Conservation (phyloP, 1,140 invertebrate genomes). For the Pseudoatta argentina region DNA sequence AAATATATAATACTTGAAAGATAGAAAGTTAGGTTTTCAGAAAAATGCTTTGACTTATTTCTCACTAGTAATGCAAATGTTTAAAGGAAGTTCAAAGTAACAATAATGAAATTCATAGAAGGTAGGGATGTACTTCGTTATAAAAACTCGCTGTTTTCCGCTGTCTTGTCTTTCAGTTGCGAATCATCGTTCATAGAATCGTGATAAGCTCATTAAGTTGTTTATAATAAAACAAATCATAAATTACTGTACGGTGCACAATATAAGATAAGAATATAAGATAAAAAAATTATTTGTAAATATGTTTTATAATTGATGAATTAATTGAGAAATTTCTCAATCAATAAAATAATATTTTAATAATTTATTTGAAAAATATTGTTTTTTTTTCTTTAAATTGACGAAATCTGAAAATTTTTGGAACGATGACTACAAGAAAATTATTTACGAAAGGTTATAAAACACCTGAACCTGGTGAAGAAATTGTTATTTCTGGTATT, state of each 20-base stretch:
- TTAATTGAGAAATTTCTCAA: neutral
- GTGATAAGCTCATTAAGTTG: neutral
- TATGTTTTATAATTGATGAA: neutral
- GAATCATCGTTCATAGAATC: slow-evolving; percentile 1
- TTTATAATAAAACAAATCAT: neutral
- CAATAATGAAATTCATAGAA: neutral
- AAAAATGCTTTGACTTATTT: neutral
- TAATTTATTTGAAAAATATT: neutral
- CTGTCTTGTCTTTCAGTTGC: slow-evolving; percentile 42
- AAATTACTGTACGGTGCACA: neutral
- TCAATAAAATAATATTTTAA: slow-evolving; percentile 2
- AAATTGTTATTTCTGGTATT: slow-evolving; percentile 93
- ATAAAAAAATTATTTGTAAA: slow-evolving; percentile 4
- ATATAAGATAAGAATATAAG: no score
- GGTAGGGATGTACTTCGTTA: slow-evolving; percentile 74
- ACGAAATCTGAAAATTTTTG: neutral
- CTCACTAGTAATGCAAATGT: slow-evolving; percentile 64
- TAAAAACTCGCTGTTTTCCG: slow-evolving; percentile 72
- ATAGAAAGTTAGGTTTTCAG: neutral
- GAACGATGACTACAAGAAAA: slow-evolving; percentile 9
- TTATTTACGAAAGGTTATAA: neutral
- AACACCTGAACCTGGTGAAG: slow-evolving; percentile 88
- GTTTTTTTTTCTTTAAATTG: neutral
- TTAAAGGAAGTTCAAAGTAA: slow-evolving; percentile 68
- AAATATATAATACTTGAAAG: no score